These are phyloP conservation scores for Phytoseiulus persimilis DNA, from an alignment of 2,888 invertebrate species.

Conservation along the genomic window DNA sequence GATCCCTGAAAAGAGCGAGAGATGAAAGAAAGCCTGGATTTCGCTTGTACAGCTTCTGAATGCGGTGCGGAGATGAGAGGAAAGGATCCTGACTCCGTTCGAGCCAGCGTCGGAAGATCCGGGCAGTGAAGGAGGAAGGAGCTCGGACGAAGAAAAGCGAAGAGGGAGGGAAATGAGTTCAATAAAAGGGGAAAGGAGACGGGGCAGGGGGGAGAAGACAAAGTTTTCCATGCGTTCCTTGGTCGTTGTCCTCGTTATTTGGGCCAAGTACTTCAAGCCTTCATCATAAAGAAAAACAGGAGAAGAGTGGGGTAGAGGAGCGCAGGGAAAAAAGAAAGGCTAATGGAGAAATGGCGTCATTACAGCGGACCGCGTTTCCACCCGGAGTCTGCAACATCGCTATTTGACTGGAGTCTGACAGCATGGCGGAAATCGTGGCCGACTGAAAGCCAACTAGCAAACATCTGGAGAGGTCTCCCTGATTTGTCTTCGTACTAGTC, in stretches of 20 bases:
- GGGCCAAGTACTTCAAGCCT: constrained; percentile 5
- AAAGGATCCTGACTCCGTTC: not conserved
- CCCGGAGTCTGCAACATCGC: not conserved
- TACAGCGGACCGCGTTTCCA: not conserved
- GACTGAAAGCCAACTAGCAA: not conserved
- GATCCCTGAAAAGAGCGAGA: not conserved
- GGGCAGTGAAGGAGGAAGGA: not conserved
- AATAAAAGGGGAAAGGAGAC: no score
- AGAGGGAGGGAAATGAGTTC: no score
- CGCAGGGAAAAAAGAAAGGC: not conserved
- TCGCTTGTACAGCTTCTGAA: not conserved
- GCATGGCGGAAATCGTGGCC: not conserved
- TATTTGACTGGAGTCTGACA: not conserved
- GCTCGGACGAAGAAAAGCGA: not conserved
- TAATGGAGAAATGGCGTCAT: not conserved
- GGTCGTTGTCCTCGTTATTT: not conserved
- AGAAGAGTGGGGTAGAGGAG: not conserved
- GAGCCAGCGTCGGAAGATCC: not conserved
- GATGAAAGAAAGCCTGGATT: not conserved
- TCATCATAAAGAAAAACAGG: not conserved
- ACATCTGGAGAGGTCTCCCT: not conserved
- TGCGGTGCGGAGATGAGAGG: not conserved
- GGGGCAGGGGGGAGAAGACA: not conserved
- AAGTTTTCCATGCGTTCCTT: not conserved
- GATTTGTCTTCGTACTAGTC: not conserved